A percentile compares a stretch with the other conserved stretches of the same genome.
Evolutionary conservation across 2,888 invertebrate species (phyloP).

Genomic region (Taphrorychus bicolor): DNA sequence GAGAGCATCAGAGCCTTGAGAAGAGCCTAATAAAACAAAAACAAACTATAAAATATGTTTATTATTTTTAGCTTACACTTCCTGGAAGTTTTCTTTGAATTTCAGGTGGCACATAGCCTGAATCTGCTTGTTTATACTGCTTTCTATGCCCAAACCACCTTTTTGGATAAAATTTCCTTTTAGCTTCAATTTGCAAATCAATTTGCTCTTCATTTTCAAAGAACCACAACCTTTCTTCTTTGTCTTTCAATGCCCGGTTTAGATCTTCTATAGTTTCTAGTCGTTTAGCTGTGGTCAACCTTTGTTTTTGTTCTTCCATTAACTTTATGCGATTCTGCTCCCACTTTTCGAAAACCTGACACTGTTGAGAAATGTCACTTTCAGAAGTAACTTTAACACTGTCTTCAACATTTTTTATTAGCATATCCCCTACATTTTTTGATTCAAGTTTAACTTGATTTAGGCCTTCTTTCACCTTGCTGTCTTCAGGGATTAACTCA

Average conservation of each 20-base stretch:
- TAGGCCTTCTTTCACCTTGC: constrained; percentile 48
- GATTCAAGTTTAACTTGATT: constrained; percentile 43
- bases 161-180: constrained; percentile 55
- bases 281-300: constrained; percentile 61
- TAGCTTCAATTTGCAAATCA: constrained; percentile 73
- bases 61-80: not conserved
- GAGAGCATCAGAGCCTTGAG: no score
- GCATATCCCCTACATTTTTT: constrained; percentile 56
- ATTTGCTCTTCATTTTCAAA: constrained; percentile 82
- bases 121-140: constrained; percentile 62
- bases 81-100: constrained; percentile 52
- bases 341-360: constrained; percentile 68
- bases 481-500: constrained; percentile 56
- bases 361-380: constrained; percentile 67
- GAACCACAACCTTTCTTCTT: constrained; percentile 76
- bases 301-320: constrained; percentile 66
- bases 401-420: constrained; percentile 58
- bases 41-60: no score
- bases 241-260: constrained; percentile 65
- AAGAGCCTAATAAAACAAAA: no score
- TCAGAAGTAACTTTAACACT: constrained; percentile 65
- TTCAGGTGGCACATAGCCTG: constrained; percentile 77
- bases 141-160: constrained; percentile 60
- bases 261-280: constrained; percentile 66
- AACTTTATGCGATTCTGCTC: constrained; percentile 64